Evolutionary conservation across 2,888 invertebrate genomes (phyloP).

Genomic region (Aphodius granarius): DNA sequence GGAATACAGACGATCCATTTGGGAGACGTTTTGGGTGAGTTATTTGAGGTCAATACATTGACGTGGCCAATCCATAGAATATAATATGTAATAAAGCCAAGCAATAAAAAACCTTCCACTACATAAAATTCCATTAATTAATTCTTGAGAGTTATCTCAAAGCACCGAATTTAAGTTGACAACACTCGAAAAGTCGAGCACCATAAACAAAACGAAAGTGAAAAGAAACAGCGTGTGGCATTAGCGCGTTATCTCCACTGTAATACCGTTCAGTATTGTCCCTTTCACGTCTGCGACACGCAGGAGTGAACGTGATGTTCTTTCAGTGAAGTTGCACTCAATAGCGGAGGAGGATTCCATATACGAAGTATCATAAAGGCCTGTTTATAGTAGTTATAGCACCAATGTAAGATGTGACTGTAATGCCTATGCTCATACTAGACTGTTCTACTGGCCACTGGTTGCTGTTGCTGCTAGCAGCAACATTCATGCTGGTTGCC

Average conservation of each 20-base stretch:
- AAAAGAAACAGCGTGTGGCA: slow-evolving; percentile 4
- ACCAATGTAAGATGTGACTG: neutral
- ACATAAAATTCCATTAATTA: too few relatives aligned
- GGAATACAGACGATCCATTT: neutral
- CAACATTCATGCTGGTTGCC: too few relatives aligned
- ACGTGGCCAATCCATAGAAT: too few relatives aligned
- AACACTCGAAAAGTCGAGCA: neutral
- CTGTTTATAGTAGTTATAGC: neutral
- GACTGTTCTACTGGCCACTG: too few relatives aligned
- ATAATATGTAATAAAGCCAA: too few relatives aligned
- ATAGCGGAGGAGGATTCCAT: neutral
- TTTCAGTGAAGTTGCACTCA: neutral
- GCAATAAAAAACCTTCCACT: too few relatives aligned
- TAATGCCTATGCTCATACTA: too few relatives aligned
- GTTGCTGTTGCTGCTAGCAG: too few relatives aligned
- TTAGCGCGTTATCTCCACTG: neutral
- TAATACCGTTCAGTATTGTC: neutral
- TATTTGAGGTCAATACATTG: neutral
- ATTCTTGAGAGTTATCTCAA: too few relatives aligned
- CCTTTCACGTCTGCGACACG: neutral
- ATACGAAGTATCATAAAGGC: neutral
- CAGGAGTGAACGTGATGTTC: neutral
- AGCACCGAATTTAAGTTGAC: neutral
- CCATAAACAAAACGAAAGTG: slow-evolving; percentile 7
- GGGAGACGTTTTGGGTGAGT: neutral